phyloP scores from a whole-genome alignment of 2,113 vertebrate species.

The Paratilapia polleni region DNA sequence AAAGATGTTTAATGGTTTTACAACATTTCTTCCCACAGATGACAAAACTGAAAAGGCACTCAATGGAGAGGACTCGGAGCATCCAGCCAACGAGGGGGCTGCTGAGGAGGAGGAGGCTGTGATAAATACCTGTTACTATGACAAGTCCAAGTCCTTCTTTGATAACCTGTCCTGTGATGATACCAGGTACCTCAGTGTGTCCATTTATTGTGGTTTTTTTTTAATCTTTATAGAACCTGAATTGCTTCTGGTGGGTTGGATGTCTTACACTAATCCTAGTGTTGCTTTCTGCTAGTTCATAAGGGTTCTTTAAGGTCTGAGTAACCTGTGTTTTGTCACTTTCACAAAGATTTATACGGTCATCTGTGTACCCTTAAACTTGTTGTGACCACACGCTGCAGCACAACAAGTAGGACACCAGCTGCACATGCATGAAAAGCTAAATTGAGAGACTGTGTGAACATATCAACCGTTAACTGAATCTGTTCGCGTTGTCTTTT shows the following conservation, averaged over 20 bases:
- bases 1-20: neutral
- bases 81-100: constrained; percentile 83
- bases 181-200: constrained; percentile 80
- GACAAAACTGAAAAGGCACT: constrained; percentile 91
- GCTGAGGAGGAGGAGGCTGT: constrained; percentile 90
- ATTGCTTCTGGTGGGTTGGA: no score
- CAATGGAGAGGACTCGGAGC: constrained; percentile 92
- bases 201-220: neutral
- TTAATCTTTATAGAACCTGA: no score
- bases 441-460: neutral
- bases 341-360: neutral
- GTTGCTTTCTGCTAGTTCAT: no score
- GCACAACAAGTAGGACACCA: neutral
- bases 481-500: neutral
- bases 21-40: constrained; percentile 76
- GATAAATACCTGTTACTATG: constrained; percentile 91
- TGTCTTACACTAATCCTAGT: no score
- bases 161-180: constrained; percentile 98
- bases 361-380: neutral
- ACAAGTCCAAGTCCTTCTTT: constrained; percentile 99
- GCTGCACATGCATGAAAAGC: neutral
- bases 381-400: neutral
- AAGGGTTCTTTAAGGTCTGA: neutral
- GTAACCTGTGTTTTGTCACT: neutral
- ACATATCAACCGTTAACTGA: neutral